Percentiles rank a stretch among this genome's conserved stretches.
These are phyloP conservation scores for Deladenus siricidicola DNA, from an alignment of 2,888 invertebrate species.

Conservation along the genomic window DNA sequence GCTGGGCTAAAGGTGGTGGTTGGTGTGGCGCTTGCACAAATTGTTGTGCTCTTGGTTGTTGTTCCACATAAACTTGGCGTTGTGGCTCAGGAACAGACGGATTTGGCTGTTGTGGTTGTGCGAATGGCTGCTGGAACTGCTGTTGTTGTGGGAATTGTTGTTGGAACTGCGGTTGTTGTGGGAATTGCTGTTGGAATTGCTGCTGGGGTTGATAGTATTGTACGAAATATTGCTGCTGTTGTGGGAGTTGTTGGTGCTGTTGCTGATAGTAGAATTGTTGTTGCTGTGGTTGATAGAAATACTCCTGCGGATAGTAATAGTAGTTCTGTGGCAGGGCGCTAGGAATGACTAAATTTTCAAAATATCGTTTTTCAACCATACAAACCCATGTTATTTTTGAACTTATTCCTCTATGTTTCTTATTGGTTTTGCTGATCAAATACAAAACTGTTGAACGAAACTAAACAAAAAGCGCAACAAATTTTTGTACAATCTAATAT, in stretches of 20 bases:
- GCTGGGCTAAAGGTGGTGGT: background rate
- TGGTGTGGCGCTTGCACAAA: background rate
- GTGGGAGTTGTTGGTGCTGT: conserved; percentile 3
- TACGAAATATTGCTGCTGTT: background rate
- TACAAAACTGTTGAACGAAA: no score
- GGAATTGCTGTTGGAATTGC: background rate
- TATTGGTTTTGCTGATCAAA: no score
- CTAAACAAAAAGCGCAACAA: no score
- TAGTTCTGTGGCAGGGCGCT: background rate
- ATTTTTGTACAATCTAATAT: no score
- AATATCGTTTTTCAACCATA: no score
- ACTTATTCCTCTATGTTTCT: no score
- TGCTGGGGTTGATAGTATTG: background rate
- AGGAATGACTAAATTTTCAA: background rate
- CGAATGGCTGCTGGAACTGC: background rate
- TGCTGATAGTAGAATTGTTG: background rate
- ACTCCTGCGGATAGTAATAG: conserved; percentile 3
- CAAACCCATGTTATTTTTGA: no score
- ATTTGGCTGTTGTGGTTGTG: background rate
- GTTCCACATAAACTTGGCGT: background rate
- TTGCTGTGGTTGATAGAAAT: conserved; percentile 2
- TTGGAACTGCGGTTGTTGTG: no score
- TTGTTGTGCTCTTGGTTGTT: background rate
- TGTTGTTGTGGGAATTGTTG: conserved; percentile 1
- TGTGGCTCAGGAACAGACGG: background rate